These are phyloP conservation scores for Capreolus pygargus DNA, from an alignment of 2,113 vertebrate species.

Conservation along the genomic window DNA sequence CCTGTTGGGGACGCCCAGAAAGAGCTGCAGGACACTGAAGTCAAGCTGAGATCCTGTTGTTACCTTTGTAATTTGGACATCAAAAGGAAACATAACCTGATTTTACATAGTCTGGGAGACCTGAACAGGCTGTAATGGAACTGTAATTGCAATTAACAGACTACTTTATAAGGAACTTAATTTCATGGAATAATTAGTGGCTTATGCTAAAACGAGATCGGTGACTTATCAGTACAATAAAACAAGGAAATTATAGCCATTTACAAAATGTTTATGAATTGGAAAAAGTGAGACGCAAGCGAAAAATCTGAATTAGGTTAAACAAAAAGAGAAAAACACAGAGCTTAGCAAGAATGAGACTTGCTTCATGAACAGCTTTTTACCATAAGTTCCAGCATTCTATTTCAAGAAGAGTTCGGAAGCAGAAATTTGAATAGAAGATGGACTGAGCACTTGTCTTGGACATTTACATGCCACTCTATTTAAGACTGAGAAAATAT, in stretches of 20 bases:
- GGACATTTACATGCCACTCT: background rate
- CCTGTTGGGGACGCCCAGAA: background rate
- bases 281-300: background rate
- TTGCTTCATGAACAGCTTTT: background rate
- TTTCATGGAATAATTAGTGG: background rate
- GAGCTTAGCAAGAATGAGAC: background rate
- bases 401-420: background rate
- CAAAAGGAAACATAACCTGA: slow-evolving; percentile 36
- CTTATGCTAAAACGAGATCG: background rate
- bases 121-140: background rate
- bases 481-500: background rate
- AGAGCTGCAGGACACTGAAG: slow-evolving; percentile 16
- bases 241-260: background rate
- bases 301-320: background rate
- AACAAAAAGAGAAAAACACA: background rate
- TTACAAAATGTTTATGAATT: background rate
- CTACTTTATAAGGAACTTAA: slow-evolving; percentile 33
- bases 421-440: background rate
- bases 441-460: background rate
- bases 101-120: slow-evolving; percentile 14
- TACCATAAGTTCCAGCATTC: background rate
- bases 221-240: background rate
- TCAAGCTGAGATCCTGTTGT: background rate
- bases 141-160: background rate
- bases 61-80: slow-evolving; percentile 43